Evolutionary conservation across 2,113 vertebrate species (phyloP), one percentile per base, ranked within the genome.

Genomic region (Hydropotes inermis): DNA sequence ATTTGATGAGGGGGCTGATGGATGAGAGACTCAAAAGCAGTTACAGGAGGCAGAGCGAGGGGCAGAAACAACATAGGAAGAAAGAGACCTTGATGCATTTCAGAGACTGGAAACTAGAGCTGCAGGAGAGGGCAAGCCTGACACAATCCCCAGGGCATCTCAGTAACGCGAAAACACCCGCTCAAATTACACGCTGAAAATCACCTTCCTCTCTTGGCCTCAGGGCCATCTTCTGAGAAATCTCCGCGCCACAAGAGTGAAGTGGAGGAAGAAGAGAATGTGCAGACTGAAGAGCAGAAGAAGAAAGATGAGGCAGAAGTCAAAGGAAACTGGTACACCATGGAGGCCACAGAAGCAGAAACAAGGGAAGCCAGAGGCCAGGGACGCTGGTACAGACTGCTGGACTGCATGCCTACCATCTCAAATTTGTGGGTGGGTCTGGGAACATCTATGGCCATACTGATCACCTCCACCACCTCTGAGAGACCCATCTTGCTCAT

Each of bases 211-310:
- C 81, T 67, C 43, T 5, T 15, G 16, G 57, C 16, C 19, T 70
- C 11, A 39, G n/a, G n/a, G n/a, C 67, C 19, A 10, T n/a, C 61
- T n/a, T 70, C 12, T 70, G 67, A 36, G 64, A 70, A 36, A 70
- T 36, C 70, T 74, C 70, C 1, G 0, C 0, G 2, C 70, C 21
- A 43, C 0, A 21, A 39, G 21, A 43, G 70, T 39, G 36, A 76
- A 14, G 39, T 27, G 23, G 70, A 76, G 36, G 70, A 25, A 27
- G 39, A 13, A 43, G 12, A 25, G 6, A 27, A 43, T 4, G 23
- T 0, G 1, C 23, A 43, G 70, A 25, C 3, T 74, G 10, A 25
- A 74, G 36, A 74, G 36, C 36, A 43, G 36, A 27, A 76, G 57
- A 58, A 58, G 39, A 76, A 39, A 76, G 36, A 27, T 7, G 70